Conservation (phyloP, 1,140 invertebrate species). For the Gerris buenoi region DNA sequence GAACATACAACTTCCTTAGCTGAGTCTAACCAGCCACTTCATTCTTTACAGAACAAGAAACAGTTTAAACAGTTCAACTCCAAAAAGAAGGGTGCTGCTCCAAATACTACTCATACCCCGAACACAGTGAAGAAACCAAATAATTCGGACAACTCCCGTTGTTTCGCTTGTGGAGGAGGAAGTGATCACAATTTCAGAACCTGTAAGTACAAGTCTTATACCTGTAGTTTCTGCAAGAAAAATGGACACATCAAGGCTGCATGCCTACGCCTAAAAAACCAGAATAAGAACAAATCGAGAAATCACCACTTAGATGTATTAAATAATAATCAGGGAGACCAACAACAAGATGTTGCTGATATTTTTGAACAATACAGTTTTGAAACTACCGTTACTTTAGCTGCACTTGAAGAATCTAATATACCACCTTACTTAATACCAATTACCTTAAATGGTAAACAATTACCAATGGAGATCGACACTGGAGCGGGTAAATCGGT, state of each 20-base stretch:
- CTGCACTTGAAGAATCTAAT: neutral
- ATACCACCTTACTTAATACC: neutral
- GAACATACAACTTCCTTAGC: neutral
- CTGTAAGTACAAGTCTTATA: neutral
- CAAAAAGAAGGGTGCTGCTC: neutral
- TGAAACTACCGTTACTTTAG: neutral
- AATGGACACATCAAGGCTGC: neutral
- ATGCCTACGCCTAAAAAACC: neutral
- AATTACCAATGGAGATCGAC: neutral
- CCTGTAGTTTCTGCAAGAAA: neutral
- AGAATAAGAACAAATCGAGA: neutral
- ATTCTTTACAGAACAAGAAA: neutral
- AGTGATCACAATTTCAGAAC: neutral
- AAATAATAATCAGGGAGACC: neutral
- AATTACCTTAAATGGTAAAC: neutral
- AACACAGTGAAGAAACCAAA: neutral
- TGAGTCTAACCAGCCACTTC: neutral
- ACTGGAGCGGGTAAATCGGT: neutral
- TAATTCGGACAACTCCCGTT: neutral
- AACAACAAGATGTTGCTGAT: neutral
- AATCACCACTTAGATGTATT: neutral
- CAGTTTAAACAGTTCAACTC: neutral
- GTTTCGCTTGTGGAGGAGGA: neutral
- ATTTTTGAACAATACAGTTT: neutral
- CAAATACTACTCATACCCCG: neutral